A percentile compares a stretch with the other conserved stretches of the same genome.
Evolutionary conservation across 2,888 invertebrate species (phyloP).

Genomic region (Diogma glabrata): DNA sequence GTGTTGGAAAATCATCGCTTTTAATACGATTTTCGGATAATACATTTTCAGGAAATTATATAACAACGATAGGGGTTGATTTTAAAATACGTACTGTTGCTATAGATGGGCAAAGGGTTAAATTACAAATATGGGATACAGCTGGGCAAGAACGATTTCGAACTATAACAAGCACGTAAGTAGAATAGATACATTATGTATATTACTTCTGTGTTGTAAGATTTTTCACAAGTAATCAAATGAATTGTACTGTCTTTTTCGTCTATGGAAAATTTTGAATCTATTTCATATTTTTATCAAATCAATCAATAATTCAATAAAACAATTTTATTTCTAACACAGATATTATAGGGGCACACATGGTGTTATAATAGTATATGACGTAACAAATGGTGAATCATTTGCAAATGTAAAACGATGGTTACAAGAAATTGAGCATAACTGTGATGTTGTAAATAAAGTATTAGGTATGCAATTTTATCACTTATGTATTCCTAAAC

Average conservation of each 20-base stretch:
- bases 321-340: conserved; percentile 11
- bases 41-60: conserved; percentile 94
- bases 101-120: conserved; percentile 80
- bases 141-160: conserved; percentile 95
- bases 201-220: no score
- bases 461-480: conserved; percentile 60
- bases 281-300: background rate
- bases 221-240: background rate
- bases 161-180: conserved; percentile 94
- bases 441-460: conserved; percentile 98
- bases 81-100: conserved; percentile 97
- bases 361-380: conserved; percentile 98
- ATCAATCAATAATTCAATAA: background rate
- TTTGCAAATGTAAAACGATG: conserved; percentile 99
- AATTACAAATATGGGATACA: conserved; percentile 97
- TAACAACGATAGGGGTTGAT: conserved; percentile 99
- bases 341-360: conserved; percentile 97
- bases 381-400: conserved; percentile 96
- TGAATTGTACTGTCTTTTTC: no score
- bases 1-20: conserved; percentile 97
- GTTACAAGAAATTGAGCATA: conserved; percentile 98
- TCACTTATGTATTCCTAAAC: no score
- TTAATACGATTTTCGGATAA: conserved; percentile 95
- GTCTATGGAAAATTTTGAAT: background rate
- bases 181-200: conserved; percentile 14